Percentiles rank a stretch among this genome's conserved stretches.
Evolutionary conservation across 2,797 vertebrate species (phyloP).

Genomic region (Rhynchotus rufescens): DNA sequence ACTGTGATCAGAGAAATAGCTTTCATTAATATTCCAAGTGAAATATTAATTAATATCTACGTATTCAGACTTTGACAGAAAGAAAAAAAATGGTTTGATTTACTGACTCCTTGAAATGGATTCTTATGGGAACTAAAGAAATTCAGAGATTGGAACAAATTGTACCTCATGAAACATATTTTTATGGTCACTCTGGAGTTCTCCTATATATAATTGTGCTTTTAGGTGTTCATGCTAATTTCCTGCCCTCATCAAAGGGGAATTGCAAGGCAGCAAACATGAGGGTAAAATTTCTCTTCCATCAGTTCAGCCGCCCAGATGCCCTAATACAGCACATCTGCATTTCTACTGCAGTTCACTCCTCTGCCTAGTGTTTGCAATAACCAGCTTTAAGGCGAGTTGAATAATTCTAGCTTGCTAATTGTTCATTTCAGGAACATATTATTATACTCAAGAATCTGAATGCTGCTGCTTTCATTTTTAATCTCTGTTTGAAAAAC

Average conservation of each 20-base stretch:
- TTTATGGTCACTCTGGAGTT: background rate
- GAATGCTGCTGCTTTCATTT: conserved; percentile 6
- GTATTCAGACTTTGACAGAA: background rate
- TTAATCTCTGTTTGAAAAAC: conserved; percentile 16
- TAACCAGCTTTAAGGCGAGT: conserved; percentile 11
- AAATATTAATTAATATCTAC: conserved; percentile 38
- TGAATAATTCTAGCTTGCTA: conserved; percentile 19
- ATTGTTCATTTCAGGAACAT: conserved; percentile 45
- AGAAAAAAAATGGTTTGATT: conserved; percentile 8
- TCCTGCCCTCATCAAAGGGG: background rate
- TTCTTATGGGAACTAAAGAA: conserved; percentile 17
- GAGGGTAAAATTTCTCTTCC: background rate
- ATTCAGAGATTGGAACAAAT: conserved; percentile 40
- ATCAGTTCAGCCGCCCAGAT: background rate
- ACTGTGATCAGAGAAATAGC: background rate
- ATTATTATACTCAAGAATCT: background rate
- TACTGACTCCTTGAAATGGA: conserved; percentile 1
- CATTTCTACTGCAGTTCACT: background rate
- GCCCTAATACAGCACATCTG: background rate
- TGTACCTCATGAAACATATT: background rate
- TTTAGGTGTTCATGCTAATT: background rate
- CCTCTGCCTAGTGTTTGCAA: background rate
- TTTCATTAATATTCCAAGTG: background rate
- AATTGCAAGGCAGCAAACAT: conserved; percentile 5
- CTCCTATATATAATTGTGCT: background rate